phyloP scores from a whole-genome alignment of 2,113 vertebrate species.

The Halichoerus grypus region DNA sequence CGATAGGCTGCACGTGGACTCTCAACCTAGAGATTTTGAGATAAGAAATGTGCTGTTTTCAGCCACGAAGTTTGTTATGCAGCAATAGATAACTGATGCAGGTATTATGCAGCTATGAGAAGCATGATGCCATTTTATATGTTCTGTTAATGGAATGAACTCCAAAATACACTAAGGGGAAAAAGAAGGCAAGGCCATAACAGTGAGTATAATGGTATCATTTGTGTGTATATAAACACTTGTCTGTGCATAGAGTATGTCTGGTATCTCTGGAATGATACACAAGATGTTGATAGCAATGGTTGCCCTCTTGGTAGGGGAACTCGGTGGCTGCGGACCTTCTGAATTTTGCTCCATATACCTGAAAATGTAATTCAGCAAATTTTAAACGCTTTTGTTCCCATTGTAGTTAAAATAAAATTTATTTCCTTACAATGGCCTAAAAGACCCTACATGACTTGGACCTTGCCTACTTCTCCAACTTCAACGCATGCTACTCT shows the following conservation, averaged over 20 bases:
- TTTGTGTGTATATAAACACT: not conserved
- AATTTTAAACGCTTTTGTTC: not conserved
- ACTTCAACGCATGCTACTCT: not conserved
- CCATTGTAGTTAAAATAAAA: constrained; percentile 20
- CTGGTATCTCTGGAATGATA: not conserved
- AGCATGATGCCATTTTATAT: not conserved
- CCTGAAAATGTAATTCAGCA: not conserved
- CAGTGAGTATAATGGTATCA: not conserved
- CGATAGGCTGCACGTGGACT: not conserved
- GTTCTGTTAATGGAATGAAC: not conserved
- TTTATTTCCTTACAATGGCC: not conserved
- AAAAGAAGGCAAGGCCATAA: not conserved
- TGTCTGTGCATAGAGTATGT: not conserved
- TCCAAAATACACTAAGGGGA: not conserved
- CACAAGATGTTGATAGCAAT: not conserved
- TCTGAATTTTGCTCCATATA: not conserved
- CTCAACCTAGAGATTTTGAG: not conserved
- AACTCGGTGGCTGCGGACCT: not conserved
- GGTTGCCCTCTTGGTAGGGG: not conserved
- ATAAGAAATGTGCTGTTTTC: not conserved
- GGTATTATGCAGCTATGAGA: not conserved
- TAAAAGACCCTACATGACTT: not conserved
- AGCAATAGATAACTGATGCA: not conserved
- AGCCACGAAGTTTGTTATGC: not conserved
- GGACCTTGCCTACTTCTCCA: not conserved